Percentiles rank a stretch among this genome's conserved stretches.
Conservation (phyloP, 2,888 invertebrate species). For the Epinotia demarniana region DNA sequence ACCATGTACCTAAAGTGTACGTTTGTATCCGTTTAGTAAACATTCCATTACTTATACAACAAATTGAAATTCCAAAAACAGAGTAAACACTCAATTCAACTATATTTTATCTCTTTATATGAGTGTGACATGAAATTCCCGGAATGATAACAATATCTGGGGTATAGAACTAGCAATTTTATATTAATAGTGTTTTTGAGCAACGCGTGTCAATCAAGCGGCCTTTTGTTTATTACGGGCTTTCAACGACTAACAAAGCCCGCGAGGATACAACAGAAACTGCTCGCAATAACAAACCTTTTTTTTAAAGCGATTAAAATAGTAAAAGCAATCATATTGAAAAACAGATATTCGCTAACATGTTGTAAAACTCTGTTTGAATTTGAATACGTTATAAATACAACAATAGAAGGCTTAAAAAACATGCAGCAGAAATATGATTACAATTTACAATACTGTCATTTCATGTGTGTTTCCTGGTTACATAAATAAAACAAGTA, state of each 20-base stretch:
- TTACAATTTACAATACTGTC: no score
- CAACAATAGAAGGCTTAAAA: no score
- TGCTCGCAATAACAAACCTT: slow-evolving; percentile 1
- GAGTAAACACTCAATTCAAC: not conserved
- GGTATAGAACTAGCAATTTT: slow-evolving; percentile 2
- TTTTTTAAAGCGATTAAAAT: not conserved
- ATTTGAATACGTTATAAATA: slow-evolving; percentile 3
- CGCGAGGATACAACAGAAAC: not conserved
- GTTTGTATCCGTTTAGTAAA: not conserved
- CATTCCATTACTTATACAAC: not conserved
- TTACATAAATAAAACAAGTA: no score
- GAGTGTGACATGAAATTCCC: not conserved
- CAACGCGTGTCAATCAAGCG: slow-evolving; percentile 9
- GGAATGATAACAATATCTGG: not conserved
- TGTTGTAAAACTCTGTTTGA: not conserved
- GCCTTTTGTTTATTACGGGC: slow-evolving; percentile 11
- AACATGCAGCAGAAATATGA: no score
- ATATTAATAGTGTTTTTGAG: slow-evolving; percentile 4
- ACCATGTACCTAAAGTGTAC: no score
- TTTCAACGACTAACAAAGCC: slow-evolving; percentile 19
- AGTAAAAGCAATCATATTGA: not conserved
- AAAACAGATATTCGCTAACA: not conserved
- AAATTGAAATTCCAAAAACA: not conserved
- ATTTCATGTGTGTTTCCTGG: no score
- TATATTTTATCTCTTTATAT: not conserved